Conservation (phyloP, 2,888 invertebrate genomes). For the Pristionchus japonicus region DNA sequence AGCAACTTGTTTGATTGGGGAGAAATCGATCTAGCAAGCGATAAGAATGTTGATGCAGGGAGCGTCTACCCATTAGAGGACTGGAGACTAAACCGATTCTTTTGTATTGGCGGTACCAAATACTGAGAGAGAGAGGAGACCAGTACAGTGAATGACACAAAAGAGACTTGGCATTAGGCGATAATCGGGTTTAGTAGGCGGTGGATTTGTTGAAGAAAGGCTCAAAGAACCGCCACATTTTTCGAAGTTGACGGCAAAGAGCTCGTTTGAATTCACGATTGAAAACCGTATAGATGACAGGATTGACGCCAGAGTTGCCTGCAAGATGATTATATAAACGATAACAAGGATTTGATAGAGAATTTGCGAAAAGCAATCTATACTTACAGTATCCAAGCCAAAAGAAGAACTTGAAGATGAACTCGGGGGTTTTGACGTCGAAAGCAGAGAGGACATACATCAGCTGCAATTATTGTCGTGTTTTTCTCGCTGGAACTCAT, state of each 20-base stretch:
- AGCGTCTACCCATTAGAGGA: neutral
- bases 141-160: conserved; percentile 23
- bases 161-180: neutral
- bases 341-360: neutral
- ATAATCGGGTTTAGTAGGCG: conserved; percentile 5
- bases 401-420: conserved; percentile 74
- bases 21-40: neutral
- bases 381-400: conserved; percentile 97
- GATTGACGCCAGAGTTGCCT: conserved; percentile 74
- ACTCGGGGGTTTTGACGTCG: conserved; percentile 72
- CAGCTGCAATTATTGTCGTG: conserved; percentile 74
- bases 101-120: neutral
- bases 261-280: conserved; percentile 74
- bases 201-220: conserved; percentile 45
- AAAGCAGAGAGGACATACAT: conserved; percentile 77
- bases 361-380: conserved; percentile 79
- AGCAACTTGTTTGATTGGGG: neutral
- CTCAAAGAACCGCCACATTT: conserved; percentile 57
- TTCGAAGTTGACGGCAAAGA: conserved; percentile 69
- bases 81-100: neutral
- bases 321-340: conserved; percentile 43
- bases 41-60: neutral
- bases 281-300: conserved; percentile 74
- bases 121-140: neutral
- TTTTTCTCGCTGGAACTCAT: neutral